phyloP scores from a whole-genome alignment of 2,888 invertebrate genomes.

The Epinotia demarniana region DNA sequence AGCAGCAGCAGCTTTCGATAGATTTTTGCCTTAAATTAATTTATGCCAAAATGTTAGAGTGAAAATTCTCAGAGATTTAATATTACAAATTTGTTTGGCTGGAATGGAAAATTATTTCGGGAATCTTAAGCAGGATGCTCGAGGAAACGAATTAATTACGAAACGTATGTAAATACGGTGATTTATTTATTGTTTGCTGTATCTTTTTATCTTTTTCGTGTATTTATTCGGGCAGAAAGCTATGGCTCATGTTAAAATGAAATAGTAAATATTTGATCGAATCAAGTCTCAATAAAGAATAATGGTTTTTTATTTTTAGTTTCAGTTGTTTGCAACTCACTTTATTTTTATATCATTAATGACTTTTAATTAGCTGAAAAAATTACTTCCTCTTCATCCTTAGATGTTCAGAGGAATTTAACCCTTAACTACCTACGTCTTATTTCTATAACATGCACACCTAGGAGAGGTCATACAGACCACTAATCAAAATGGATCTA shows the following conservation, averaged over 20 bases:
- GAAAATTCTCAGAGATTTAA: conserved; percentile 37
- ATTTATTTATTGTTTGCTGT: conserved; percentile 17
- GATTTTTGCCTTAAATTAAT: conserved; percentile 17
- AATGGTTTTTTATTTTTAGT: too few species aligned
- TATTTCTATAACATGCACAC: too few species aligned
- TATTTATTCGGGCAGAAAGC: conserved; percentile 19
- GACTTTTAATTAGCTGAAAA: too few species aligned
- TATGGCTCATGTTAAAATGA: not conserved
- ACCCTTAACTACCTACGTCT: too few species aligned
- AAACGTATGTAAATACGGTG: conserved; percentile 29
- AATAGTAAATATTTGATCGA: too few species aligned
- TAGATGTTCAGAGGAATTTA: too few species aligned
- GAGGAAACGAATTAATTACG: conserved; percentile 37
- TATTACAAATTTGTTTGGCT: conserved; percentile 31
- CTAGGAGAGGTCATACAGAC: too few species aligned
- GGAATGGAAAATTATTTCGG: conserved; percentile 30
- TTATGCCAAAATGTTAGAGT: conserved; percentile 29
- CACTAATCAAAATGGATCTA: too few species aligned
- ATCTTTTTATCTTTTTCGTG: not conserved
- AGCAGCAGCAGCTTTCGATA: conserved; percentile 1
- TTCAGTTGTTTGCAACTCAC: too few species aligned
- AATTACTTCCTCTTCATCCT: too few species aligned
- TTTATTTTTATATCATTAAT: too few species aligned
- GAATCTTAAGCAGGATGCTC: conserved; percentile 33
- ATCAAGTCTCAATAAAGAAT: too few species aligned